Conservation (phyloP, 2,113 vertebrate species). For the Lepus americanus region DNA sequence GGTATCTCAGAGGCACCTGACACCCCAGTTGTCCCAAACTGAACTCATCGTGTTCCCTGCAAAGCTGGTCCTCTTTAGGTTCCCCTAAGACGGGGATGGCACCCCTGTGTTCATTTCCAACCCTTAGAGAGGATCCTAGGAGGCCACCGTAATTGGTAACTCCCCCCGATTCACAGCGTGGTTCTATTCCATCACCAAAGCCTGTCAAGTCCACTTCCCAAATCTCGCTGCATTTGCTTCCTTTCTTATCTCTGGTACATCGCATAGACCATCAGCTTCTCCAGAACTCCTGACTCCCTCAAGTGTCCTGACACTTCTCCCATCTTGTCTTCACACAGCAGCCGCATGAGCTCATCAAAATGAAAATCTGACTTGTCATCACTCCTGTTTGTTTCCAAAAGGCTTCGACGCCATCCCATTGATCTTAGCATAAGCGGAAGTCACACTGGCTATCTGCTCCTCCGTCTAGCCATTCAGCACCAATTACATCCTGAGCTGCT, state of each 20-base stretch:
- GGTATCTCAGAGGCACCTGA: background rate
- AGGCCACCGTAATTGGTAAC: too few relatives aligned
- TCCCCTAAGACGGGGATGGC: background rate
- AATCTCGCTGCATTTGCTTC: background rate
- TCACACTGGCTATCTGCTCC: background rate
- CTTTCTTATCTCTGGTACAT: background rate
- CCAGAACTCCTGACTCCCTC: background rate
- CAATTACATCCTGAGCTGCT: background rate
- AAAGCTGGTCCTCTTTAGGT: background rate
- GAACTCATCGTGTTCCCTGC: background rate
- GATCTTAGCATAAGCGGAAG: background rate
- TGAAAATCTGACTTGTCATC: background rate
- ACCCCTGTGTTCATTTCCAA: background rate
- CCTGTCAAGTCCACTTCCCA: background rate
- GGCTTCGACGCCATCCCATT: background rate
- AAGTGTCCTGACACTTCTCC: background rate
- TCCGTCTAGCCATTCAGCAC: background rate
- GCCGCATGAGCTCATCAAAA: background rate
- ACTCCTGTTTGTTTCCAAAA: background rate
- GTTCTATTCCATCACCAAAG: background rate
- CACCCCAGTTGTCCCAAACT: background rate
- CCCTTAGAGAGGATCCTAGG: background rate
- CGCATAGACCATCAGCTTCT: background rate
- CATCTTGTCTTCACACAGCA: background rate
- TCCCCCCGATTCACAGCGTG: background rate